These are phyloP conservation scores for Chesias legatella DNA, from an alignment of 2,888 invertebrate genomes.

Conservation along the genomic window DNA sequence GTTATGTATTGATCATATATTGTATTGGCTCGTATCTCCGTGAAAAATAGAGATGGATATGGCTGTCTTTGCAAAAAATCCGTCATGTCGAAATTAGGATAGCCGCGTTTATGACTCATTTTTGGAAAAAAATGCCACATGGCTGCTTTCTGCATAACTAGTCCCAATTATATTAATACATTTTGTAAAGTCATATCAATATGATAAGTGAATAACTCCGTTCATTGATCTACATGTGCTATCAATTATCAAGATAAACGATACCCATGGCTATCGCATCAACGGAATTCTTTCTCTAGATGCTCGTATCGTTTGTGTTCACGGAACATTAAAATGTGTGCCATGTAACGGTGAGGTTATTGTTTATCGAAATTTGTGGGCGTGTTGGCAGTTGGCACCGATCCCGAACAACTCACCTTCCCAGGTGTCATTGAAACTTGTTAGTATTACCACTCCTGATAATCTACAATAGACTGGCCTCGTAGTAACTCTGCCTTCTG, in stretches of 20 bases:
- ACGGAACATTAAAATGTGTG: constrained; percentile 46
- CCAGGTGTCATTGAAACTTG: constrained; percentile 49
- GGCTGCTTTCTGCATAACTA: too few relatives aligned
- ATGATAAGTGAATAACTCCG: too few relatives aligned
- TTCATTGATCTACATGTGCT: constrained; percentile 38
- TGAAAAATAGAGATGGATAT: too few relatives aligned
- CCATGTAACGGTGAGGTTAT: constrained; percentile 55
- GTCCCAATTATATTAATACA: constrained; percentile 30
- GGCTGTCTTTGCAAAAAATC: too few relatives aligned
- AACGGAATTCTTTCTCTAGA: constrained; percentile 21
- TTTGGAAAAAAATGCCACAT: too few relatives aligned
- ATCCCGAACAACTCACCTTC: constrained; percentile 52
- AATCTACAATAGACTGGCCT: neutral
- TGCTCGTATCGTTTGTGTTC: constrained; percentile 37
- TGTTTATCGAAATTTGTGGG: constrained; percentile 61
- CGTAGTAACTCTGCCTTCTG: too few relatives aligned
- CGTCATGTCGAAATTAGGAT: too few relatives aligned
- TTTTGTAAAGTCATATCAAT: too few relatives aligned
- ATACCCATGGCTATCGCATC: constrained; percentile 1
- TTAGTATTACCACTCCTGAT: constrained; percentile 36
- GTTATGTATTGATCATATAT: too few relatives aligned
- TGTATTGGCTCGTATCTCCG: too few relatives aligned
- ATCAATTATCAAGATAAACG: constrained; percentile 30
- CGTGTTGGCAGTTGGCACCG: constrained; percentile 56
- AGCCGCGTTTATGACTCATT: too few relatives aligned